Evolutionary conservation across 2,797 vertebrate species (phyloP), one percentile per base, ranked within the genome.

Genomic region (Pangasius macronema): DNA sequence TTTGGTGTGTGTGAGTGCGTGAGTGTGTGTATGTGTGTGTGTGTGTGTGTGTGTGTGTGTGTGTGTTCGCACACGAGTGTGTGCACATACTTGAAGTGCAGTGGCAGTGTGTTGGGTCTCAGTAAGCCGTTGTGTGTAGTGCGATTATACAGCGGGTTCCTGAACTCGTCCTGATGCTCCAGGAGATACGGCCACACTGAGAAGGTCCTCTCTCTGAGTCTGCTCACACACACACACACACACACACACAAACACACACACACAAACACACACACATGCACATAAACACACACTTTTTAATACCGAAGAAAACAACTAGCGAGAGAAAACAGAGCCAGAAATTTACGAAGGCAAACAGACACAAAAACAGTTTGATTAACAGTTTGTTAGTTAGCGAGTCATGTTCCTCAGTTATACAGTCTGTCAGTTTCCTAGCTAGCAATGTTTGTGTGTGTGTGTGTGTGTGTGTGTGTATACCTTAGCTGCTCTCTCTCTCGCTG

Each of bases 131-230:
- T 95, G 87, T 94, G 89, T 86, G 92, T 86, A 77, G 92, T 92
- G 1, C 94, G 94, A 91, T 91, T 95, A 92, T 96, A 97, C 84
- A 97, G 90, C 49, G 96, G 96, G 88, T 97, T 97, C 70, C 90
- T 92, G 92, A 96, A 94, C 85, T 95, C 94, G 39, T 93, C 91
- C 89, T 94, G 95, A 92, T 94, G 95, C 87, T 95, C 93, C 20
- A 95, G 91, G 33, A 97, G 94, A 92, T 95, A 96, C 83, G 96
- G 94, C 96, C 96, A 97, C 87, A 97, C 72, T 1, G 95, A 97
- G 92, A 96, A 95, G 3, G 96, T 97, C 89, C 93, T 97, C 92
- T 96, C 95, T 90, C 92, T 94, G 87, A 96, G 91, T 90, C 96
- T 97, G 93, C 82, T 24, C 16, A 33, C 42, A 86, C 57, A 85